A percentile compares a stretch with the other conserved stretches of the same genome.
phyloP scores from a whole-genome alignment of 2,888 invertebrate species.

The Trichogramma dendrolimi region DNA sequence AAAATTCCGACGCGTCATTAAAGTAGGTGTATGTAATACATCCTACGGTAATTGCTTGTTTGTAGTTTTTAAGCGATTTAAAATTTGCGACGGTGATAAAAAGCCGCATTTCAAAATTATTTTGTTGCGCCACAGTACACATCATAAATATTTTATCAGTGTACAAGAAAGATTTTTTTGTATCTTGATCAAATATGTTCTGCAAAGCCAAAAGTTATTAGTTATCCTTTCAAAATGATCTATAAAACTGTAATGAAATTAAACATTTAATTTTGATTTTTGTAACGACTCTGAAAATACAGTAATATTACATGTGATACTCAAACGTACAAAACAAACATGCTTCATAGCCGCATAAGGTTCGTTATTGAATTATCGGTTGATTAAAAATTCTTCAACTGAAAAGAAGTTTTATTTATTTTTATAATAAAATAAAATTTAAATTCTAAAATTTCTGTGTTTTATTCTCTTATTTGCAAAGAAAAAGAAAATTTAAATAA shows the following conservation, averaged over 20 bases:
- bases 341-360: slow-evolving; percentile 25
- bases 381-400: no score
- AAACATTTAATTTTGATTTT: slow-evolving; percentile 17
- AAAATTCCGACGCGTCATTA: no score
- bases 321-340: slow-evolving; percentile 46
- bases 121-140: not conserved
- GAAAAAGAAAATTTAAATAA: slow-evolving; percentile 1
- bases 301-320: slow-evolving; percentile 49
- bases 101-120: not conserved
- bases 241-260: no score
- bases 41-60: no score
- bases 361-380: slow-evolving; percentile 20
- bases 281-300: slow-evolving; percentile 38
- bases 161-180: not conserved
- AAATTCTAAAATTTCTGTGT: no score
- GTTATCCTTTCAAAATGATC: not conserved
- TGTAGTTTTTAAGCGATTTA: not conserved
- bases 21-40: no score
- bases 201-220: slow-evolving; percentile 1
- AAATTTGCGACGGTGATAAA: not conserved
- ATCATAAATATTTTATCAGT: not conserved
- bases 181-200: slow-evolving; percentile 3
- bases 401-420: no score
- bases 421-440: no score
- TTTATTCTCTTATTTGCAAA: not conserved